Evolutionary conservation across 2,888 invertebrate genomes (phyloP).

Genomic region (Hybos culiciformis): DNA sequence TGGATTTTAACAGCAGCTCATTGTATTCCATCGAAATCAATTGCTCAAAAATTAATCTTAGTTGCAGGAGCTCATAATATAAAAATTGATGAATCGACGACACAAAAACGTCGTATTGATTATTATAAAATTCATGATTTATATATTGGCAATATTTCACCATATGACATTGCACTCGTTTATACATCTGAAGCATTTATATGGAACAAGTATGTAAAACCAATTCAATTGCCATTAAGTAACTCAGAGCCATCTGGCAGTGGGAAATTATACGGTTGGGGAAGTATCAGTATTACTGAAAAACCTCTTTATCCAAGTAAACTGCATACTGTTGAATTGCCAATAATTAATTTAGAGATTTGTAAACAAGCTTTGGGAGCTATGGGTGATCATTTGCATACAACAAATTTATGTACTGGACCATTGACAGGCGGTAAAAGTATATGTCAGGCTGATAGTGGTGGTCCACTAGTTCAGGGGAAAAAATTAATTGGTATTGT

Average conservation of each 20-base stretch:
- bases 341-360: constrained; percentile 24
- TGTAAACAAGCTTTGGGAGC: constrained; percentile 27
- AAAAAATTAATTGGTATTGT: constrained; percentile 36
- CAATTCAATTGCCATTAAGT: constrained; percentile 25
- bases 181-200: constrained; percentile 26
- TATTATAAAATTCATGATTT: constrained; percentile 27
- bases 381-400: constrained; percentile 19
- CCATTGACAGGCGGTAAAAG: constrained; percentile 30
- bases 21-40: constrained; percentile 23
- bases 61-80: constrained; percentile 31
- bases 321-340: constrained; percentile 27
- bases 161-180: constrained; percentile 31
- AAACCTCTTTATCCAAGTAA: constrained; percentile 27
- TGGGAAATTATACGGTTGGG: constrained; percentile 32
- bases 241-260: constrained; percentile 23
- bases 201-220: constrained; percentile 25
- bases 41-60: constrained; percentile 25
- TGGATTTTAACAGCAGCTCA: constrained; percentile 34
- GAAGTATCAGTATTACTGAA: constrained; percentile 30
- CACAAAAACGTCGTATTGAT: constrained; percentile 28
- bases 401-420: constrained; percentile 32
- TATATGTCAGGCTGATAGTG: constrained; percentile 32
- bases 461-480: constrained; percentile 30
- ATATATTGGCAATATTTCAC: constrained; percentile 28
- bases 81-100: constrained; percentile 14